Percentiles rank a stretch among this genome's conserved stretches.
These are phyloP conservation scores for Clistopyga incitator DNA, from an alignment of 2,888 invertebrate species.

Conservation along the genomic window DNA sequence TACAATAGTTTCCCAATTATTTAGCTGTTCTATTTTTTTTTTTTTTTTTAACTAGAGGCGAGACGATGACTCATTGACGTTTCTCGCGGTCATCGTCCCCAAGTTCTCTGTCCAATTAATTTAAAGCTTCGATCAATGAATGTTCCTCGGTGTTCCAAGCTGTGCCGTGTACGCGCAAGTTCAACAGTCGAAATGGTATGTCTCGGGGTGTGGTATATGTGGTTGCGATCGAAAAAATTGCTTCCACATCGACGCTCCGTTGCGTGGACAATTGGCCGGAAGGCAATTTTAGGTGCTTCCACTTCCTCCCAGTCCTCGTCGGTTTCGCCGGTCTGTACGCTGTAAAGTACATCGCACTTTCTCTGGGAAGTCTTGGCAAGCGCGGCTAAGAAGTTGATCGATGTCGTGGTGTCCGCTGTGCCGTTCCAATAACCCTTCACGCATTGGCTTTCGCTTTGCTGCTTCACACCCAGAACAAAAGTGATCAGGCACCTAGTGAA, in stretches of 20 bases:
- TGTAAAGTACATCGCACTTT: conserved; percentile 9
- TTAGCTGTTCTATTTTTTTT: background rate
- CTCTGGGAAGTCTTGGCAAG: conserved; percentile 34
- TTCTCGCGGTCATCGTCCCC: conserved; percentile 44
- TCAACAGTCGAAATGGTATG: conserved; percentile 44
- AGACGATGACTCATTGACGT: conserved; percentile 42
- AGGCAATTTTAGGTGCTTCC: conserved; percentile 65
- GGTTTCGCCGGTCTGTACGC: background rate
- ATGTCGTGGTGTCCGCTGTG: conserved; percentile 52
- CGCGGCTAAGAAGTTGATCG: conserved; percentile 62
- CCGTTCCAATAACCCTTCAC: background rate
- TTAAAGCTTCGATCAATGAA: conserved; percentile 49
- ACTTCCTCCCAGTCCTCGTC: conserved; percentile 10
- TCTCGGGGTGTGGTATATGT: conserved; percentile 26
- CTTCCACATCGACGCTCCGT: conserved; percentile 62
- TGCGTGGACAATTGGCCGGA: conserved; percentile 70
- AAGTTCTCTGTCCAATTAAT: conserved; percentile 50
- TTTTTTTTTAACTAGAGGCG: conserved; percentile 2
- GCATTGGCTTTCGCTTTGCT: background rate
- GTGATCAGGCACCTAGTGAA: too few species aligned
- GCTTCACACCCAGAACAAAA: background rate
- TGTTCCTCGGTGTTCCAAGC: conserved; percentile 15
- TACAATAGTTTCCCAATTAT: background rate
- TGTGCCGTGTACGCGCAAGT: conserved; percentile 6
- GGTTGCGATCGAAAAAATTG: conserved; percentile 59